Evolutionary conservation across 2,888 invertebrate species (phyloP).

Genomic region (Auanema sp.): DNA sequence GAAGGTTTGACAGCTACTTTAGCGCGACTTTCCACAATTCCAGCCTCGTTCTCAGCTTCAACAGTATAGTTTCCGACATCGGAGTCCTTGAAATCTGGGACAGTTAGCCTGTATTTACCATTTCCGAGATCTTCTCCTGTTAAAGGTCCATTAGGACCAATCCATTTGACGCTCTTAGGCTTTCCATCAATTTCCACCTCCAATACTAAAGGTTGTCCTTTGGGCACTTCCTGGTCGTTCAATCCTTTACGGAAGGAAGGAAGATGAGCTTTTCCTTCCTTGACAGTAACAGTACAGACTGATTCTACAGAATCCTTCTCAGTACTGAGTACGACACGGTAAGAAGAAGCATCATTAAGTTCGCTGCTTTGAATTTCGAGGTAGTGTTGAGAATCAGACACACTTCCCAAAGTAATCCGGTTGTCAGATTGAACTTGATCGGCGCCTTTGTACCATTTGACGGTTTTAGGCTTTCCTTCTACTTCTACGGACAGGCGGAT

Average conservation of each 20-base stretch:
- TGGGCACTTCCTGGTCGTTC: conserved; percentile 63
- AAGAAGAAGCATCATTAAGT: conserved; percentile 39
- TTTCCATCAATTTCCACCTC: conserved; percentile 65
- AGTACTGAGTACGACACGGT: conserved; percentile 55
- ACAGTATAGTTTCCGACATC: conserved; percentile 64
- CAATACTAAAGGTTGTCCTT: conserved; percentile 70
- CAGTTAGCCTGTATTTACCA: conserved; percentile 56
- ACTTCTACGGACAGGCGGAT: conserved; percentile 73
- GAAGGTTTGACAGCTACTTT: conserved; percentile 35
- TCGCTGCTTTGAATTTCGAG: conserved; percentile 43
- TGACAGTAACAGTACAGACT: conserved; percentile 67
- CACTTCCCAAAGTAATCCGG: conserved; percentile 42
- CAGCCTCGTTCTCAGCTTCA: conserved; percentile 62
- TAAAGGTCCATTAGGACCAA: conserved; percentile 52
- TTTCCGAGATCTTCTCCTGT: conserved; percentile 55
- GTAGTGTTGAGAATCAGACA: conserved; percentile 50
- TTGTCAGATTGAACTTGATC: conserved; percentile 76
- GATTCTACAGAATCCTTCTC: conserved; percentile 55
- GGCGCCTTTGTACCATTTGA: conserved; percentile 96
- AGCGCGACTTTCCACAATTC: conserved; percentile 57
- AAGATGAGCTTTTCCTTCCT: conserved; percentile 80
- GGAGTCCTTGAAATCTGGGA: conserved; percentile 54
- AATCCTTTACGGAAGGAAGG: conserved; percentile 53
- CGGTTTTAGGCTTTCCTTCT: conserved; percentile 83
- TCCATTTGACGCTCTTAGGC: conserved; percentile 81